phyloP scores from a whole-genome alignment of 1,140 invertebrate species.

The Bactericera cockerelli region DNA sequence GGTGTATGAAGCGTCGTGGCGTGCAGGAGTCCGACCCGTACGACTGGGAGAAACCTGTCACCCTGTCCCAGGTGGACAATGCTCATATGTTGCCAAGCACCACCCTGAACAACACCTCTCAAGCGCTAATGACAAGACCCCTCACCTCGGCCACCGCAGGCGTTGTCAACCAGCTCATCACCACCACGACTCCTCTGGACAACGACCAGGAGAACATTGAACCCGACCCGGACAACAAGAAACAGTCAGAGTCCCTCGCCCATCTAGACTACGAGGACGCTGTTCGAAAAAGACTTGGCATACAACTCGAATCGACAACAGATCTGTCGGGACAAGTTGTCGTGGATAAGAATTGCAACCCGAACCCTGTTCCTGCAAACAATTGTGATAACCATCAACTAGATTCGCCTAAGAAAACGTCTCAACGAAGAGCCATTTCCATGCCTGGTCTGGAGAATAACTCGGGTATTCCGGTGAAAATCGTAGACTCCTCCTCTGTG shows the following conservation, averaged over 20 bases:
- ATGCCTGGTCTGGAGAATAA: slow-evolving; percentile 33
- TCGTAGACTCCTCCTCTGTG: slow-evolving; percentile 2
- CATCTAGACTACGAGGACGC: slow-evolving; percentile 14
- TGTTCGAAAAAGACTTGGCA: slow-evolving; percentile 12
- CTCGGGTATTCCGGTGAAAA: slow-evolving; percentile 1
- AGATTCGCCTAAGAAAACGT: slow-evolving; percentile 34
- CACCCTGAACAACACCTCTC: slow-evolving; percentile 25
- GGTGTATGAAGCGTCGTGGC: slow-evolving; percentile 85
- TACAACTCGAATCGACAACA: slow-evolving; percentile 10
- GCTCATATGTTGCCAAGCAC: slow-evolving; percentile 27
- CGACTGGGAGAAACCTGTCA: slow-evolving; percentile 75
- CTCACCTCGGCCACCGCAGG: slow-evolving; percentile 32
- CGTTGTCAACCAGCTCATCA: slow-evolving; percentile 31
- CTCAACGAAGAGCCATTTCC: slow-evolving; percentile 32
- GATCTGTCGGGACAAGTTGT: slow-evolving; percentile 20
- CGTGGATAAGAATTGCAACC: slow-evolving; percentile 54
- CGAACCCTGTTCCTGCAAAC: slow-evolving; percentile 32
- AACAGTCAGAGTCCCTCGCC: slow-evolving; percentile 30
- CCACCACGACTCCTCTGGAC: slow-evolving; percentile 28
- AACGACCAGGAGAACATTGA: slow-evolving; percentile 62
- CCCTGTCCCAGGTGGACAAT: slow-evolving; percentile 29
- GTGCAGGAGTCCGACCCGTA: slow-evolving; percentile 80
- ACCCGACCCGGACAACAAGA: slow-evolving; percentile 43
- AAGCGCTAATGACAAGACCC: slow-evolving; percentile 25
- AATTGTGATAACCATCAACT: slow-evolving; percentile 14